Conservation (phyloP, 2,797 vertebrate species). For the Chelidonichthys spinosus region DNA sequence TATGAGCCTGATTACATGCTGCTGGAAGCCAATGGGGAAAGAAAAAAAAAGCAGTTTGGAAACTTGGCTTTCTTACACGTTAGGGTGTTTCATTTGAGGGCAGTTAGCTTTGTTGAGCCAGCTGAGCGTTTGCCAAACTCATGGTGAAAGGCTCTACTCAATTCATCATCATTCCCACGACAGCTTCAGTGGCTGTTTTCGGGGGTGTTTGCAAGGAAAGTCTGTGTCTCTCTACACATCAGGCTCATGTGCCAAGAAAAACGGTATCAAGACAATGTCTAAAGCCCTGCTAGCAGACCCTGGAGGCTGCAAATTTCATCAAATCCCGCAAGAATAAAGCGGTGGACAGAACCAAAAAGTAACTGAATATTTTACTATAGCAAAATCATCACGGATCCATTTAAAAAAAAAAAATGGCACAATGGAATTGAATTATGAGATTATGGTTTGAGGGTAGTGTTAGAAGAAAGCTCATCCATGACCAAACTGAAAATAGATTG, state of each 20-base stretch:
- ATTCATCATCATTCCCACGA: constrained; percentile 61
- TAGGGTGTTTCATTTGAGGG: constrained; percentile 64
- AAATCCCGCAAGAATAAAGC: constrained; percentile 1
- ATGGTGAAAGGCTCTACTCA: constrained; percentile 55
- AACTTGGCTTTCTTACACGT: constrained; percentile 64
- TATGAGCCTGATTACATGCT: constrained; percentile 25
- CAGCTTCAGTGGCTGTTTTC: constrained; percentile 51
- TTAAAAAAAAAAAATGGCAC: neutral
- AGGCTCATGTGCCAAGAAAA: constrained; percentile 23
- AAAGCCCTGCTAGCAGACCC: constrained; percentile 3
- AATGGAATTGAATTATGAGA: constrained; percentile 8
- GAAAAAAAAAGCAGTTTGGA: constrained; percentile 51
- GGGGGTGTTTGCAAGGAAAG: constrained; percentile 36
- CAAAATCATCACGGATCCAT: neutral
- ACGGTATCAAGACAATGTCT: constrained; percentile 18
- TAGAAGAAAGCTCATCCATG: neutral
- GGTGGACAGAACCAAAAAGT: neutral
- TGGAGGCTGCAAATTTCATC: constrained; percentile 18
- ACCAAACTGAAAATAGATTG: neutral
- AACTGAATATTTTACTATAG: neutral
- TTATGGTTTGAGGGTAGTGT: neutral
- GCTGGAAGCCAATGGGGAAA: constrained; percentile 32
- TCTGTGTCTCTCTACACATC: constrained; percentile 15
- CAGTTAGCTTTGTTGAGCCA: constrained; percentile 56
- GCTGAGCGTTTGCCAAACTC: constrained; percentile 56